Evolutionary conservation across 2,113 vertebrate species (phyloP), one percentile per base, ranked within the genome.

Genomic region (Coryphaenoides rupestris): DNA sequence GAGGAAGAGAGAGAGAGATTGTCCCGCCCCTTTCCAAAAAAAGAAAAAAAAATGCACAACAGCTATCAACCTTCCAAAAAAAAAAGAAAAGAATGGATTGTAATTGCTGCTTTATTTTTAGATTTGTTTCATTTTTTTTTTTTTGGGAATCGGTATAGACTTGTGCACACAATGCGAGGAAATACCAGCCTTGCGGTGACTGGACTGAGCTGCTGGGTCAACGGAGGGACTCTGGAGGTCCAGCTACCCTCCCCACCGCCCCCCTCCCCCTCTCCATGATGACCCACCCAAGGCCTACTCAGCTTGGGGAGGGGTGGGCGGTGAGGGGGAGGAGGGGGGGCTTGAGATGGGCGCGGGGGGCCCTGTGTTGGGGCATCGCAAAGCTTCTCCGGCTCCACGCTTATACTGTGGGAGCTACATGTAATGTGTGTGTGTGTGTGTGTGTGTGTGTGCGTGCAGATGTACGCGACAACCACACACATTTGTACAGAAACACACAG

Each of bases 131-230:
- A 65, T 70, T 77, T 68, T 76, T 67, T 80, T 70, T 77, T 68
- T 76, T 67, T 80, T 74, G 58, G 59, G 26, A 23, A 21, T 23
- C 21, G 47, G 72, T 65, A 70, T 63, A 60, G 55, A 65, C 65
- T 69, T 69, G n/a, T 72, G 65, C 68, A 88, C 93, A 88, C 91
- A 94, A 92, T 92, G 81, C 91, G 93, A 94, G 71, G 81, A 87
- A 65, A 59, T 68, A 72, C 76, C 67, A 65, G 73, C 72, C 73
- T 88, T 59, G 68, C 50, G 59, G 62, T 58, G 70, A 70, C 68
- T 73, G 55, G 57, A 60, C 22, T 21, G 15, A 5, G 63, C 57
- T 50, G 59, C 54, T 21, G 12, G 64, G 54, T 21, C 0, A 55
- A 62, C 63, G 89, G 86, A 89, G 89, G 89, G 57, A 67, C n/a